A percentile compares a stretch with the other conserved stretches of the same genome.
Evolutionary conservation across 1,140 invertebrate species (phyloP).

Genomic region (Caligus rogercresseyi): DNA sequence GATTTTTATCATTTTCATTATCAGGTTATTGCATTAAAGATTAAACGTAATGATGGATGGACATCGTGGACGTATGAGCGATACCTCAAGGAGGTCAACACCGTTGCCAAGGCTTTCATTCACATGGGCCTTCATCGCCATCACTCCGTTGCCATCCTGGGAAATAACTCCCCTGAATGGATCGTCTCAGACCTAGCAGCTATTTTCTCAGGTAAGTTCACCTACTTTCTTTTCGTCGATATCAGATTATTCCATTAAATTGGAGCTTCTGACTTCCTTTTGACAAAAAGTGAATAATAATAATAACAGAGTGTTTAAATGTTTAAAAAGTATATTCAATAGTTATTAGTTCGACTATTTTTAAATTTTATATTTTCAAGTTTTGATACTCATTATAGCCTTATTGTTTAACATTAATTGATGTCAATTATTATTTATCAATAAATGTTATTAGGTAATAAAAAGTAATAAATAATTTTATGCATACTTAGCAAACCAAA

Average conservation of each 20-base stretch:
- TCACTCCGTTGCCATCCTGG: constrained; percentile 30
- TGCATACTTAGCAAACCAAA: too few relatives aligned
- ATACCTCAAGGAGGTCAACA: constrained; percentile 26
- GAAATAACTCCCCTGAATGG: constrained; percentile 32
- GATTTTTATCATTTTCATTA: too few relatives aligned
- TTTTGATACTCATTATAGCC: too few relatives aligned
- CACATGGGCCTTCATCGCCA: constrained; percentile 29
- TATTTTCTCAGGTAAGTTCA: constrained; percentile 33
- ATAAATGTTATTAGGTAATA: too few relatives aligned
- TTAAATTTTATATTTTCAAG: too few relatives aligned
- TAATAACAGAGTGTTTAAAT: too few relatives aligned
- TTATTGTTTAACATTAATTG: too few relatives aligned
- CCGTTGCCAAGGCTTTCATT: constrained; percentile 29
- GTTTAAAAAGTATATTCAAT: too few relatives aligned
- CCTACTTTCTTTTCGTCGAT: constrained; percentile 10
- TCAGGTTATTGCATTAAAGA: constrained; percentile 18
- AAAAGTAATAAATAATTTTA: too few relatives aligned
- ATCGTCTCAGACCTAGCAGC: constrained; percentile 29
- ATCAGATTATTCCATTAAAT: not conserved
- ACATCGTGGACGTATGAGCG: constrained; percentile 27
- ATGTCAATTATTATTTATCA: too few relatives aligned
- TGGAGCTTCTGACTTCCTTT: not conserved
- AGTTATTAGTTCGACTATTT: too few relatives aligned
- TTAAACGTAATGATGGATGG: constrained; percentile 27
- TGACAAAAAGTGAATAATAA: not conserved